Conservation (phyloP, 2,888 invertebrate species). For the Scotopteryx bipunctaria region DNA sequence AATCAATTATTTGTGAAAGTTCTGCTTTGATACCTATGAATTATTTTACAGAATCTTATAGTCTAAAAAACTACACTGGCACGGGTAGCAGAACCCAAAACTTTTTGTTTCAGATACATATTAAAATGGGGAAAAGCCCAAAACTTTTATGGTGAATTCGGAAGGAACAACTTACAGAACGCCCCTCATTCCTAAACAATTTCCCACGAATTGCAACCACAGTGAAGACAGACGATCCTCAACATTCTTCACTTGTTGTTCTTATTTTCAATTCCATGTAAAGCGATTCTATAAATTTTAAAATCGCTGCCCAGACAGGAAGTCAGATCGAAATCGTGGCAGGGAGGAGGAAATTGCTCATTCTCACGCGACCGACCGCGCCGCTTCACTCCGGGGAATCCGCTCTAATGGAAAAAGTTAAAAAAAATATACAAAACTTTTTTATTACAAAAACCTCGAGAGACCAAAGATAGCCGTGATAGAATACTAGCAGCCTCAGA, state of each 20-base stretch:
- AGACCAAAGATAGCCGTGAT: conserved; percentile 47
- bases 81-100: too few relatives aligned
- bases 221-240: conserved; percentile 22
- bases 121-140: too few relatives aligned
- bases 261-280: conserved; percentile 75
- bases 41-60: too few relatives aligned
- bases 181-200: background rate
- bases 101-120: too few relatives aligned
- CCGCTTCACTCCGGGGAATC: conserved; percentile 67
- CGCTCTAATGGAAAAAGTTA: conserved; percentile 80
- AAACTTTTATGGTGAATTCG: too few relatives aligned
- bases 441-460: conserved; percentile 64
- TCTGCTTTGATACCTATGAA: too few relatives aligned
- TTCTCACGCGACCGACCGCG: conserved; percentile 78
- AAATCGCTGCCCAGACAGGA: conserved; percentile 80
- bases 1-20: background rate
- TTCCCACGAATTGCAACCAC: background rate
- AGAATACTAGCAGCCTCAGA: conserved; percentile 27
- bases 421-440: conserved; percentile 78
- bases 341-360: conserved; percentile 80
- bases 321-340: conserved; percentile 81
- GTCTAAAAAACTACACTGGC: too few relatives aligned
- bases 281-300: conserved; percentile 79
- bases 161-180: too few relatives aligned
- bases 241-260: conserved; percentile 44